Base-by-base conservation (phyloP, 30 jellyfish, hydroid and myxozoan genomes). In the Hydra vulgaris region DNA sequence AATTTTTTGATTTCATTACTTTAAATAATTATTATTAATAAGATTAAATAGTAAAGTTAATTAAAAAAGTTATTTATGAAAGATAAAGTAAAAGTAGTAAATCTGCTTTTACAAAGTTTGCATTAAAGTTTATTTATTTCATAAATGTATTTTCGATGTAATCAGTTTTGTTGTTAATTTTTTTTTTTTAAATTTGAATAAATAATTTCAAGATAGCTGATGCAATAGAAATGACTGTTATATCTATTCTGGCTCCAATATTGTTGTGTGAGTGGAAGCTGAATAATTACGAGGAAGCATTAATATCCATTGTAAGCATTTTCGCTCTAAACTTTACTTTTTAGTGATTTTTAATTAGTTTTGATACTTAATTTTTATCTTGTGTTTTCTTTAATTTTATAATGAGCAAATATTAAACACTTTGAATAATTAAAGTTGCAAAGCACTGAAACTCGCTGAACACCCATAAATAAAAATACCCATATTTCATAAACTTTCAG, bases 221-320 rank as follows among this genome's bases (percentile, higher is more conserved):
- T 82, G 96, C 97, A 0, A 83, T 93, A 89, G 99, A 92, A 70
- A 92, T 92, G 96, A 92, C 87, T 96, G 84, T 92, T 12, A 77
- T 92, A n/a, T 87, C 99, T 18, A 84, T 92, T 25, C 66, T 92
- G 17, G 84, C 95, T 18, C 99, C 99, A 53, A 82, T 91, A 5
- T 81, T 92, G 66, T 80, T 83, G 67, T 92, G 99, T 77, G 70
- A 73, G 21, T 92, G 99, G 99, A 73, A 72, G 53, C 86, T 92
- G 8, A 18, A 94, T 23, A 79, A 87, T 0, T 69, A 73, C 23
- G 86, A 92, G 74, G 99, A 92, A 66, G 99, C 99, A 18, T 25
- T 92, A 4, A 87, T 92, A 0, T 83, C 99, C 27, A 92, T 95
- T 23, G 99, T 92, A 74, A 73, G 98, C 53, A 21, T 27, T 16